These are phyloP conservation scores for Podotricha telesiphe DNA, from an alignment of 2,888 invertebrate species.

Conservation along the genomic window DNA sequence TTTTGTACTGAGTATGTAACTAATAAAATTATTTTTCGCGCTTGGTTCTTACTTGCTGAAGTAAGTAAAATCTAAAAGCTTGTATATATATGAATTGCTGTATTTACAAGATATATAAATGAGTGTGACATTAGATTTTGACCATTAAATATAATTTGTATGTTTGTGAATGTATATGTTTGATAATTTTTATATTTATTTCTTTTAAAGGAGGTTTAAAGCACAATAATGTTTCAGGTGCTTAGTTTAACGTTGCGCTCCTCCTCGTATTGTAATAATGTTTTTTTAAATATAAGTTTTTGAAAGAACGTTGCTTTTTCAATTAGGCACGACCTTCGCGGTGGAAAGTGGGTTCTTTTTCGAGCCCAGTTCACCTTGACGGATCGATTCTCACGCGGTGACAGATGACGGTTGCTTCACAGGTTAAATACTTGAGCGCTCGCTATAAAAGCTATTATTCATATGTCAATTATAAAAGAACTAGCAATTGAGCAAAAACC, in stretches of 20 bases:
- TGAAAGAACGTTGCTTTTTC: slow-evolving; percentile 63
- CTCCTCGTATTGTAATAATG: slow-evolving; percentile 46
- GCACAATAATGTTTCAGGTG: slow-evolving; percentile 36
- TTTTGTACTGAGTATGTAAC: slow-evolving; percentile 28
- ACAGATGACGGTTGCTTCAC: slow-evolving; percentile 48
- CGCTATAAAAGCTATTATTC: slow-evolving; percentile 17
- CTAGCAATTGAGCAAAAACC: neutral
- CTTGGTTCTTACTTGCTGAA: slow-evolving; percentile 40
- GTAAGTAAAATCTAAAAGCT: slow-evolving; percentile 31
- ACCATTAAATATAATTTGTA: slow-evolving; percentile 10
- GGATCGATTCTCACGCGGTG: slow-evolving; percentile 62
- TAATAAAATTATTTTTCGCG: slow-evolving; percentile 24
- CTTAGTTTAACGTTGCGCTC: slow-evolving; percentile 37
- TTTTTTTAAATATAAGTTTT: slow-evolving; percentile 63
- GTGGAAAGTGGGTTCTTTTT: slow-evolving; percentile 67
- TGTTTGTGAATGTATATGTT: slow-evolving; percentile 14
- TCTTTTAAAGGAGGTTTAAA: slow-evolving; percentile 39
- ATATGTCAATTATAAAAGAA: slow-evolving; percentile 19
- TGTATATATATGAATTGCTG: slow-evolving; percentile 17
- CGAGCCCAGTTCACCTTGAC: slow-evolving; percentile 64
- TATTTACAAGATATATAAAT: slow-evolving; percentile 4
- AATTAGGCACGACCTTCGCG: slow-evolving; percentile 57
- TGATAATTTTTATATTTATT: slow-evolving; percentile 37
- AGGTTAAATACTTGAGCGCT: slow-evolving; percentile 39
- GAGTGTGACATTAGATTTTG: neutral